Percentiles rank a stretch among this genome's conserved stretches.
Conservation (phyloP, 2,888 invertebrate species). For the Cantharis nigra region DNA sequence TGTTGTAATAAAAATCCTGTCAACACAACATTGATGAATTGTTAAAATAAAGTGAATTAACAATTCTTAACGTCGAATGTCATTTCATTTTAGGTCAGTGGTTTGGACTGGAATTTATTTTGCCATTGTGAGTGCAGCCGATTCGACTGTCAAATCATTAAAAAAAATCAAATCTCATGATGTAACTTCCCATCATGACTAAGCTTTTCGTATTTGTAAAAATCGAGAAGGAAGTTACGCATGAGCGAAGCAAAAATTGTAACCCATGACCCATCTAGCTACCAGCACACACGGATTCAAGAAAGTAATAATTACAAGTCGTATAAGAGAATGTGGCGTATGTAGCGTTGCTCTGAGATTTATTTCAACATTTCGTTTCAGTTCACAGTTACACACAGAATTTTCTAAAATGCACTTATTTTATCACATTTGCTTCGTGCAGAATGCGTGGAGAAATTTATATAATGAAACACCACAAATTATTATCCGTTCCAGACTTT, state of each 20-base stretch:
- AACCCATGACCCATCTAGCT: conserved; percentile 24
- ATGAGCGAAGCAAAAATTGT: background rate
- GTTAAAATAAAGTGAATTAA: conserved; percentile 11
- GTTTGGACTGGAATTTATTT: conserved; percentile 4
- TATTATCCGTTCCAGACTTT: conserved; percentile 18
- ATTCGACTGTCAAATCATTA: background rate
- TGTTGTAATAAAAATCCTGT: conserved; percentile 20
- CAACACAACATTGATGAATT: conserved; percentile 15
- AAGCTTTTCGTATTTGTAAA: background rate
- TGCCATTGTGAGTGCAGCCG: background rate
- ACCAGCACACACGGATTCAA: conserved; percentile 17
- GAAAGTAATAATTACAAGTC: conserved; percentile 30
- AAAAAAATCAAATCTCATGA: background rate
- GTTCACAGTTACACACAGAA: conserved; percentile 39
- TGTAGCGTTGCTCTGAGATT: conserved; percentile 35
- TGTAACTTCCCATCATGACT: background rate
- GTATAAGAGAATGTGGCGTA: conserved; percentile 26
- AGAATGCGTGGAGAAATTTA: conserved; percentile 27
- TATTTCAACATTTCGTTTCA: conserved; percentile 42
- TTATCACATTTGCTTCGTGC: conserved; percentile 26
- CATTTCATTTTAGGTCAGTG: conserved; percentile 12
- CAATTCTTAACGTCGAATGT: conserved; percentile 2
- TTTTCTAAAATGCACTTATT: conserved; percentile 37
- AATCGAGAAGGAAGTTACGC: background rate
- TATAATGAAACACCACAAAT: conserved; percentile 28